Base-by-base conservation (phyloP, 2,113 vertebrate species). In the Lepus americanus region DNA sequence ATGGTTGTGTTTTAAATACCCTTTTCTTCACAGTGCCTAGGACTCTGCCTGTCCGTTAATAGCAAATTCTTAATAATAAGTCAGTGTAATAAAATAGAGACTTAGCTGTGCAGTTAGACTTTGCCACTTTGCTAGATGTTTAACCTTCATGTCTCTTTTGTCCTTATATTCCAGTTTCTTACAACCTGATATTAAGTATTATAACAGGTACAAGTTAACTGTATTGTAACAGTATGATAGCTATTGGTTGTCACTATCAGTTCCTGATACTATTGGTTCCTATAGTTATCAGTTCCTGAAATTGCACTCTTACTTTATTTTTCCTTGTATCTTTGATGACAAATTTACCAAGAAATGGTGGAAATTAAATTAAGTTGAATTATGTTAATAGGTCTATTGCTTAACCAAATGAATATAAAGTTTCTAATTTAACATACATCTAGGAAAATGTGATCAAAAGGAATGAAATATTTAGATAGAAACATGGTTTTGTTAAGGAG, bases 401-500 rank as follows among this genome's bases (percentile, higher is more conserved):
- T 90, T 97, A 59, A 36, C 67, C 29, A 9, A 16, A 63, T 13
- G 89, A 17, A 63, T 73, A 70, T 69, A 29, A 88, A 11, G 29
- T 85, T 90, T 93, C 23, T 70, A 3, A 70, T 64, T 0, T 6
- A 79, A 66, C 70, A 87, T 93, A 95, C 94, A 85, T 85, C 2
- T 81, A 95, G 79, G 90, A 84, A 92, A 63, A 97, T 87, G 72
- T 66, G 79, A 97, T 89, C 59, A 76, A 13, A 79, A 85, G 49
- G 1, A 74, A 33, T 55, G 5, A 69, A 94, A 93, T 44, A 63
- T 74, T 92, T 86, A 88, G n/a, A 83, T 33, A 72, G 74, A 77
- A 85, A 89, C 44, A 95, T n/a, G 76, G 0, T 53, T 7, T 0
- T 9, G 0, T 66, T 33, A 70, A 70, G 96, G 22, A 64, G 3